These are phyloP conservation scores for Sycophaga agraensis DNA, from an alignment of 1,140 invertebrate species.

Conservation along the genomic window DNA sequence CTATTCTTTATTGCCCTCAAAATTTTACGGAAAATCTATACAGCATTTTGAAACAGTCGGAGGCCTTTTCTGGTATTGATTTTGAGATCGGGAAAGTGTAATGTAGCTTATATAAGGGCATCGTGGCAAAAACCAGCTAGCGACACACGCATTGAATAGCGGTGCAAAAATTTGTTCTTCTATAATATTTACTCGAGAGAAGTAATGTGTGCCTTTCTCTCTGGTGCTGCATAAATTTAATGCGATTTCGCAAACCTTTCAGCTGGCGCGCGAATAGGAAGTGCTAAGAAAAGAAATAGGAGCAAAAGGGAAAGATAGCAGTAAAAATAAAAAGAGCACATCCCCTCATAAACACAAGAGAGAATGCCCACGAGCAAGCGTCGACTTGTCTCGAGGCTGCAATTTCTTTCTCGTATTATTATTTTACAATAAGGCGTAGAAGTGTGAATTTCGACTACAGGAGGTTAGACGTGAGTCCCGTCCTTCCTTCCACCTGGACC, in stretches of 20 bases:
- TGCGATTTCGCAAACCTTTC: not conserved
- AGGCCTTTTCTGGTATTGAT: too few species aligned
- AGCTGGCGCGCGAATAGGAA: not conserved
- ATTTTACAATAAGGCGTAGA: not conserved
- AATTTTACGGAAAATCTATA: not conserved
- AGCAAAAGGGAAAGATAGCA: not conserved
- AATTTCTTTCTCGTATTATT: not conserved
- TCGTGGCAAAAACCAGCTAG: too few species aligned
- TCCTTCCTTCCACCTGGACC: too few species aligned
- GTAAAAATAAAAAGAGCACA: not conserved
- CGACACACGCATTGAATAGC: too few species aligned
- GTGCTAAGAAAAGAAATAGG: not conserved
- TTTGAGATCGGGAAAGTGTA: too few species aligned
- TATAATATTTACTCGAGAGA: not conserved
- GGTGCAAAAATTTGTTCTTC: too few species aligned
- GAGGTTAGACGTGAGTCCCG: too few species aligned
- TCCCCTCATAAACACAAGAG: not conserved
- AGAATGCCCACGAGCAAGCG: not conserved
- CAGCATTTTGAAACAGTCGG: too few species aligned
- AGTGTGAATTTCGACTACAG: not conserved
- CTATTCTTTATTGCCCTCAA: not conserved
- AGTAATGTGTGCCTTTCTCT: too few species aligned
- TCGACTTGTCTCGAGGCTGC: not conserved
- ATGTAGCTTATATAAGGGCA: too few species aligned
- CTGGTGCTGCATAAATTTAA: conserved; percentile 3